A percentile compares a stretch with the other conserved stretches of the same genome.
phyloP scores from a whole-genome alignment of 1,140 invertebrate species.

The Drosophila parvula region DNA sequence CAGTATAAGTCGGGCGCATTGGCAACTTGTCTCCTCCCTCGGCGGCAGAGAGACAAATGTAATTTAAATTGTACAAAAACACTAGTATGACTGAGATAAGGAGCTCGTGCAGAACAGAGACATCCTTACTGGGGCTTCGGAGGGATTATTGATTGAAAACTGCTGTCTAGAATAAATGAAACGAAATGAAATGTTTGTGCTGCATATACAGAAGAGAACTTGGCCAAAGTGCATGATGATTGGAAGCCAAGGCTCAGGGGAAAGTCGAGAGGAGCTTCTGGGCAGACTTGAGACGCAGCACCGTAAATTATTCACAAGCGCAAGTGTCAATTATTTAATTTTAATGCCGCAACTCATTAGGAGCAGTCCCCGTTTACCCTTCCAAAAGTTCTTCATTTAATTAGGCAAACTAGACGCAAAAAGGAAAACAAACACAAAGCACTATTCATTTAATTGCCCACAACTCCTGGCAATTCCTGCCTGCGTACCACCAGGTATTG shows the following conservation, averaged over 20 bases:
- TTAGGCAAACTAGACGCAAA: constrained; percentile 28
- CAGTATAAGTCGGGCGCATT: constrained; percentile 27
- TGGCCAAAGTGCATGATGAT: neutral
- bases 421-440: constrained; percentile 11
- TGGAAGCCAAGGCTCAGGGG: neutral
- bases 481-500: neutral
- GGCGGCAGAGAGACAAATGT: constrained; percentile 39
- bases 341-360: constrained; percentile 24
- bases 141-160: constrained; percentile 59
- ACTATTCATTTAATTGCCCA: constrained; percentile 34
- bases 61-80: constrained; percentile 67
- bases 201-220: neutral
- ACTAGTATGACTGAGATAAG: constrained; percentile 9
- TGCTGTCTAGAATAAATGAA: constrained; percentile 12
- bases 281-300: neutral
- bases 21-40: constrained; percentile 35
- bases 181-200: constrained; percentile 17
- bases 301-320: constrained; percentile 6
- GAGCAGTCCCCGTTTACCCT: neutral
- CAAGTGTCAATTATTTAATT: constrained; percentile 36
- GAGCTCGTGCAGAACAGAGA: neutral
- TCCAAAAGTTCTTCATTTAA: constrained; percentile 29
- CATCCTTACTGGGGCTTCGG: constrained; percentile 7
- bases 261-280: neutral
- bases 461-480: neutral